Percentiles rank a stretch among this genome's conserved stretches.
phyloP scores from a whole-genome alignment of 2,888 invertebrate genomes.

The Cybosia mesomella region DNA sequence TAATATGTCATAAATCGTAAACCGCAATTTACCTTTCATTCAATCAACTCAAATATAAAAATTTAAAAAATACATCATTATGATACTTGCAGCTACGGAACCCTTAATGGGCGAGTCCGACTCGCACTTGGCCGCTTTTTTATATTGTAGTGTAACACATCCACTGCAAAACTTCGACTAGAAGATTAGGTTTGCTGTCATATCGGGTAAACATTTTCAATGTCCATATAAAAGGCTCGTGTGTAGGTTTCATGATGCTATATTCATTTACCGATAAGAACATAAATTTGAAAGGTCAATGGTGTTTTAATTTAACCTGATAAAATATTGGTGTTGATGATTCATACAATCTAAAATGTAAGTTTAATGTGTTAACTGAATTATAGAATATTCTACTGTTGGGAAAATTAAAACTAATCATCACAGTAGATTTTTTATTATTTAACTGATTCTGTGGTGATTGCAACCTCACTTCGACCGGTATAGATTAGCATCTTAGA shows the following conservation, averaged over 20 bases:
- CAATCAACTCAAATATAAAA: too few relatives aligned
- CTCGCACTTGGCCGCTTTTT: too few relatives aligned
- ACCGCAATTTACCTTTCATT: too few relatives aligned
- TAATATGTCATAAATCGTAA: too few relatives aligned
- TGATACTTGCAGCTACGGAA: too few relatives aligned
- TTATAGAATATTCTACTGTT: not conserved
- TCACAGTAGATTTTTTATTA: too few relatives aligned
- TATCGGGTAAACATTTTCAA: not conserved
- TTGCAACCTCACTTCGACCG: too few relatives aligned
- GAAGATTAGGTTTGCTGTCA: not conserved
- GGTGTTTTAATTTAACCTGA: conserved; percentile 4
- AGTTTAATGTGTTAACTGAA: not conserved
- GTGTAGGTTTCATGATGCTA: conserved; percentile 2
- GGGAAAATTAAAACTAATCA: too few relatives aligned
- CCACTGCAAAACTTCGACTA: not conserved
- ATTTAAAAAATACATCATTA: too few relatives aligned
- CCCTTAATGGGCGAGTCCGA: too few relatives aligned
- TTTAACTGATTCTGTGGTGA: too few relatives aligned
- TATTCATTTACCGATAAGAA: not conserved
- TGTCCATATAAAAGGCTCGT: conserved; percentile 2
- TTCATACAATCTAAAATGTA: not conserved
- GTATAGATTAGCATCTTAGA: too few relatives aligned
- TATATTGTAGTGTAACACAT: not conserved
- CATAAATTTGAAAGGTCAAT: not conserved
- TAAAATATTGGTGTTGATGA: not conserved